Percentiles rank a stretch among this genome's conserved stretches.
phyloP scores from a whole-genome alignment of 2,113 vertebrate genomes.

The Zosterops lateralis region DNA sequence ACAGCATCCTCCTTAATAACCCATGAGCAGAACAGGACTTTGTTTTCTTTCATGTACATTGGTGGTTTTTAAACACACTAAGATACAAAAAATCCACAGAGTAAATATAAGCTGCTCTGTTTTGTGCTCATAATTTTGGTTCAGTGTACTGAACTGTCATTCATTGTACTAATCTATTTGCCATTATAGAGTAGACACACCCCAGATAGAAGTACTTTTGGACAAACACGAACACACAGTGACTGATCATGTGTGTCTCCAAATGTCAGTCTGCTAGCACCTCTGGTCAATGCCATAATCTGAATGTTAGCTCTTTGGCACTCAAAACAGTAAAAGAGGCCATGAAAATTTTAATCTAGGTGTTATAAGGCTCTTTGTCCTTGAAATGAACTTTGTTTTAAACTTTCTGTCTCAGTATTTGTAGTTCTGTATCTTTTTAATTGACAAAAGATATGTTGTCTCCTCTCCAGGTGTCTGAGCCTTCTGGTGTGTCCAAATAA shows the following conservation, averaged over 20 bases:
- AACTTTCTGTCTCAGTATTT: not conserved
- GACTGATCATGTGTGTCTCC: fast-evolving
- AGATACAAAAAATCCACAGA: not conserved
- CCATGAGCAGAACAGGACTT: not conserved
- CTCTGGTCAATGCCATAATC: not conserved
- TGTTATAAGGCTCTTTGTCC: not conserved
- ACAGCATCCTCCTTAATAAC: not conserved
- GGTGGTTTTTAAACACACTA: not conserved
- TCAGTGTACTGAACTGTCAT: not conserved
- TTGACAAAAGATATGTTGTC: not conserved
- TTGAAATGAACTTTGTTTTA: not conserved
- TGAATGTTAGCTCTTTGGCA: not conserved
- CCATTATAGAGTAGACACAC: not conserved
- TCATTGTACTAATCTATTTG: not conserved
- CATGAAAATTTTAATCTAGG: not conserved
- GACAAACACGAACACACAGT: not conserved
- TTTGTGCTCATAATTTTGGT: not conserved
- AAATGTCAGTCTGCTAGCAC: fast-evolving
- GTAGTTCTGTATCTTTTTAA: not conserved
- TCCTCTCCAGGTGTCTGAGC: not conserved
- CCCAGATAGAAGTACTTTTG: not conserved
- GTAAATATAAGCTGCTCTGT: not conserved
- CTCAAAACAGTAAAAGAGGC: not conserved
- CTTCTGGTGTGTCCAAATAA: not conserved
- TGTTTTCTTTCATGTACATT: not conserved